These are phyloP conservation scores for Tenodera sinensis DNA, from an alignment of 2,888 invertebrate species.

Conservation along the genomic window DNA sequence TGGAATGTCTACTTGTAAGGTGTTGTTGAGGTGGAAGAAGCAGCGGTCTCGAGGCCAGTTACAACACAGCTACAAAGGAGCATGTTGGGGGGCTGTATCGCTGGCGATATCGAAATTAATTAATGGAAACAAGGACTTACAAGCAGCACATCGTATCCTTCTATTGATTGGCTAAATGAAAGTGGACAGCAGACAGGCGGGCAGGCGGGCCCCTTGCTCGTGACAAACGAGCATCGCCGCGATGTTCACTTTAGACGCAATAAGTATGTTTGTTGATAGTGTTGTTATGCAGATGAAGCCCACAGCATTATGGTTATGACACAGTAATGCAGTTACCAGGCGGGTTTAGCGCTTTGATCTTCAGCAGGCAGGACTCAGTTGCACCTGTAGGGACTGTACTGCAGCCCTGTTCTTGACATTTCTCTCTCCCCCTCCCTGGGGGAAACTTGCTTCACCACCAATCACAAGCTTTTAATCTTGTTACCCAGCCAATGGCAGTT, in stretches of 20 bases:
- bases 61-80: no score
- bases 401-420: not conserved
- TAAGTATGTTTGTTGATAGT: no score
- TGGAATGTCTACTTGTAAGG: no score
- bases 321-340: not conserved
- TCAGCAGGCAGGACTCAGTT: no score
- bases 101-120: constrained; percentile 14
- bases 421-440: not conserved
- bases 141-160: not conserved
- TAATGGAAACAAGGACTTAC: constrained; percentile 11
- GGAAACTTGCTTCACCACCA: not conserved
- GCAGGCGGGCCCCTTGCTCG: not conserved
- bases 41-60: no score
- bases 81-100: not conserved
- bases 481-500: not conserved
- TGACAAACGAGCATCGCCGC: not conserved
- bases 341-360: not conserved
- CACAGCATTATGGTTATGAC: not conserved
- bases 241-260: not conserved
- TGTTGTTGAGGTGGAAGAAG: no score
- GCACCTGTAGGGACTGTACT: not conserved
- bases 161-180: constrained; percentile 16
- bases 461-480: constrained; percentile 25
- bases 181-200: no score
- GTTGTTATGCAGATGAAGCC: not conserved